Base-by-base conservation (phyloP, 1,140 invertebrate genomes). In the Steinernema khuongi region DNA sequence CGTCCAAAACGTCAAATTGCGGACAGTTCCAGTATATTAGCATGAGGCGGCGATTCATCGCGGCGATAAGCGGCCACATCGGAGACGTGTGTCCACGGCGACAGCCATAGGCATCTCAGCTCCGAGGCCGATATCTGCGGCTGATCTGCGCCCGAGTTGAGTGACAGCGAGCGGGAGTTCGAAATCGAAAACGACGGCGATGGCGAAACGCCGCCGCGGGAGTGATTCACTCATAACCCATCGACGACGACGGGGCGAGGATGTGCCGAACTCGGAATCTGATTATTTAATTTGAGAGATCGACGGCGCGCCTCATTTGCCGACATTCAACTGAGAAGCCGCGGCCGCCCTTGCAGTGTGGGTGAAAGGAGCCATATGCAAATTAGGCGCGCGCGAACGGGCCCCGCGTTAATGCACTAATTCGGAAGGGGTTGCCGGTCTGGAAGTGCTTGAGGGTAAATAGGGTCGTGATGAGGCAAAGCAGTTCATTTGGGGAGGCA, bases 391-490 rank as follows among this genome's bases (percentile, higher is more conserved):
- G 11, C 50, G 36, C 36, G 36, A 41, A 41, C 36, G 36, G 36
- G 36, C 7, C 36, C 7, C 36, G 50, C 50, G 50, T 22, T 60
- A 60, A 60, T 60, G 50, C 50, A 60, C 50, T 60, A 60, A 60
- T 60, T 60, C 19, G 22, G 11, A 7, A 41, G 36, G 36, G n/a
- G n/a, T 60, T 22, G 50, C 14, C 4, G 50, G 11, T 22, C 14
- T 60, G 50, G 50, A 60, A 60, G 50, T 60, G 50, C 50, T 60
- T 60, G 50, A 60, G 50, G 50, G 50, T 60, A 60, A 60, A 60
- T 60, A 60, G 22, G 26, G 50, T 14, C 14, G 4, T 60, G 50
- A 60, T 60, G 50, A 60, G n/a, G 36, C 36, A 41, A 41, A 41
- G 36, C 36, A n/a, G 36, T 11, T 7, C 7, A 11, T 41, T 41